phyloP scores from a whole-genome alignment of 2,113 vertebrate species.

The Nesogale talazaci region DNA sequence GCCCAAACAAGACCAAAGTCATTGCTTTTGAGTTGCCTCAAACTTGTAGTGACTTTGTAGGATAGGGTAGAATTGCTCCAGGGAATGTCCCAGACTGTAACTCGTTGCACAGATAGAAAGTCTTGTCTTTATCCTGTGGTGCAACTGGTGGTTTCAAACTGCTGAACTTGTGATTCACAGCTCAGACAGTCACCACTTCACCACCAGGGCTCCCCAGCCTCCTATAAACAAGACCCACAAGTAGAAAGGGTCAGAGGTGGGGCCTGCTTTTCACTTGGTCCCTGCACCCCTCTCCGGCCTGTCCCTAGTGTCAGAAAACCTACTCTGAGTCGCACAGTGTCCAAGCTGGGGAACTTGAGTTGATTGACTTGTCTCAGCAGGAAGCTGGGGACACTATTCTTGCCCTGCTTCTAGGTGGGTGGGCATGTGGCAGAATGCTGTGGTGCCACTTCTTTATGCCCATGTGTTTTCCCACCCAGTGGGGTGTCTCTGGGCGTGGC shows the following conservation, averaged over 20 bases:
- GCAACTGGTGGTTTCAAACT: no score
- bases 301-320: neutral
- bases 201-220: no score
- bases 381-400: neutral
- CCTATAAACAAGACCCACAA: neutral
- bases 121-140: no score
- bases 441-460: fast-evolving
- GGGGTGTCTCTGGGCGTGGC: neutral
- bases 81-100: neutral
- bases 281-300: neutral
- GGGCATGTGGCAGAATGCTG: neutral
- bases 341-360: neutral
- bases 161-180: no score
- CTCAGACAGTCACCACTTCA: no score
- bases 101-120: no score
- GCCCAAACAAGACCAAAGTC: no score
- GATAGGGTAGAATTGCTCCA: no score
- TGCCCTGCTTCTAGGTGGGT: neutral
- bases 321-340: no score
- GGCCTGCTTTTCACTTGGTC: neutral
- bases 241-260: no score
- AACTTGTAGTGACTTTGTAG: neutral
- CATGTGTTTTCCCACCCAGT: neutral
- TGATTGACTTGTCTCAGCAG: neutral
- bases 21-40: no score